A percentile compares a stretch with the other conserved stretches of the same genome.
phyloP scores from a whole-genome alignment of 2,113 vertebrate genomes.

The Psammodynastes pulverulentus region DNA sequence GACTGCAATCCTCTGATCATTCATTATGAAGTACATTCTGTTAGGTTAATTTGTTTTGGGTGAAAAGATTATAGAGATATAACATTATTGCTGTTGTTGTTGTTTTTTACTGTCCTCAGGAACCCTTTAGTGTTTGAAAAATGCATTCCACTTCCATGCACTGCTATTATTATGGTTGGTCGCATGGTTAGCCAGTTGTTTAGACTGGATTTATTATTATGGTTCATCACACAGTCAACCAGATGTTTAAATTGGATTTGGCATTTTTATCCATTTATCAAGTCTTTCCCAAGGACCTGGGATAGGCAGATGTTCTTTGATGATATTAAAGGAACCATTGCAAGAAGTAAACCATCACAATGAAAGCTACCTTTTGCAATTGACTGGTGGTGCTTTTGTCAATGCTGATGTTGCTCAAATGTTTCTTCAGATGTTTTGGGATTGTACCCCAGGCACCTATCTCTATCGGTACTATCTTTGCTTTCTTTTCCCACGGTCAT shows the following conservation, averaged over 20 bases:
- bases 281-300: neutral
- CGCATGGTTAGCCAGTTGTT: fast-evolving
- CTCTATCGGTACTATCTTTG: neutral
- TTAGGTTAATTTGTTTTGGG: neutral
- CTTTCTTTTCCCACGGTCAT: neutral
- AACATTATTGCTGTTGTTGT: neutral
- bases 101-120: neutral
- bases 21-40: neutral
- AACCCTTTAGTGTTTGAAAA: neutral
- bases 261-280: neutral
- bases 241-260: neutral
- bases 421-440: neutral
- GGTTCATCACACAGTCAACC: neutral
- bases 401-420: neutral
- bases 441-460: neutral
- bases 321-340: neutral
- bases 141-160: neutral
- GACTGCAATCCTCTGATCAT: neutral
- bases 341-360: neutral
- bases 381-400: neutral
- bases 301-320: neutral
- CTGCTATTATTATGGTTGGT: neutral
- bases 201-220: neutral
- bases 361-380: neutral
- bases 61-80: neutral